Conservation (phyloP, 1,140 invertebrate genomes). For the Pinna nobilis region DNA sequence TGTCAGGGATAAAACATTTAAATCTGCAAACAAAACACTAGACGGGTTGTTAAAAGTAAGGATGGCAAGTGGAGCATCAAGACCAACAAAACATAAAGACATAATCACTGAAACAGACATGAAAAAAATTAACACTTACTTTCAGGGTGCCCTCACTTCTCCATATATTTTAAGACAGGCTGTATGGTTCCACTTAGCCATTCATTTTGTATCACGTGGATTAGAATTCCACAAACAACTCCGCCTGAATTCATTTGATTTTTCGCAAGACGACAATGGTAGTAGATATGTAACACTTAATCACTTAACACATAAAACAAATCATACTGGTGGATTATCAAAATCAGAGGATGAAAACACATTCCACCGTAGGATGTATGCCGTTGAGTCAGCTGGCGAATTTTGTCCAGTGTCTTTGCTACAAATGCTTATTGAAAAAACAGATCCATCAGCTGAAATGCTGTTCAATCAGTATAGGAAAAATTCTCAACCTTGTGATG, state of each 20-base stretch:
- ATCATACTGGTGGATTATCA: no score
- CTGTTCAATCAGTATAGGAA: constrained; percentile 15
- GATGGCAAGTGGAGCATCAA: background rate
- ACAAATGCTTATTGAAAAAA: constrained; percentile 3
- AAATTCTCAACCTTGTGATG: background rate
- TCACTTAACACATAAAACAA: constrained; percentile 14
- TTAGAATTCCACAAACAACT: constrained; percentile 31
- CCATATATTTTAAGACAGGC: background rate
- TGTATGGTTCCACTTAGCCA: constrained; percentile 5
- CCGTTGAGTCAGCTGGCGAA: no score
- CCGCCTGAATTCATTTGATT: background rate
- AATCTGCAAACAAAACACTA: background rate
- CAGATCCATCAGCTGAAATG: background rate
- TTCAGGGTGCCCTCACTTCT: background rate
- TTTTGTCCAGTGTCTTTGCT: background rate
- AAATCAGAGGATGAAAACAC: no score
- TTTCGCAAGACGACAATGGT: background rate
- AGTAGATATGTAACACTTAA: constrained; percentile 10
- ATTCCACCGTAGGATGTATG: no score
- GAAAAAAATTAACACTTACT: constrained; percentile 16
- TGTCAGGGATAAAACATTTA: constrained; percentile 24
- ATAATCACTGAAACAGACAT: background rate
- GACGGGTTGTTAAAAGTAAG: background rate
- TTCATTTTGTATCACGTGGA: constrained; percentile 24
- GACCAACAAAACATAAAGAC: constrained; percentile 15